Evolutionary conservation across 2,797 vertebrate genomes (phyloP), one percentile per base, ranked within the genome.

Genomic region (Eremophila alpestris): DNA sequence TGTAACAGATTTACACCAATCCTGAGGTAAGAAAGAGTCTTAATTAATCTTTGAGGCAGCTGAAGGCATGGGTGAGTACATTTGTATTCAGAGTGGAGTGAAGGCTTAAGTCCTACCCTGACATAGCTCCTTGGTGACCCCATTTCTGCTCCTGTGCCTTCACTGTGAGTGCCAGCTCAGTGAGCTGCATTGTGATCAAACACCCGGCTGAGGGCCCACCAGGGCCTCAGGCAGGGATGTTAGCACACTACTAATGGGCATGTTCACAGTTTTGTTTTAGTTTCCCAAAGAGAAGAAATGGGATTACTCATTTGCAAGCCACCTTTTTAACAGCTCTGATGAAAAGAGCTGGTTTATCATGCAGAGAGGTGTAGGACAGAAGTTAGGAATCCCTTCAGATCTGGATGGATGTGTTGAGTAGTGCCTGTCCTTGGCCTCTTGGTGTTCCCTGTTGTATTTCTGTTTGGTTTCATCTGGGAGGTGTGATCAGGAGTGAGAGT

Each of bases 1-100:
- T 97, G 97, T 65, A 93, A 97, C 96, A 98, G 98, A 96, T 98
- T 96, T 98, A 97, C 85, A 97, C 97, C 94, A 95, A 98, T 94
- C 96, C 97, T n/a, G 97, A 98, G 97, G 98, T 98, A 98, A 98
- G 98, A 95, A 93, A 64, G 89, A 62, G 41, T 75, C 83, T 96
- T 96, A 95, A 95, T 95, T 97, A 95, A 94, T 92, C 92, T 89
- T 55, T 91, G 87, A 93, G 81, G 81, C 83, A 68, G 36, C 78
- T 46, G 84, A 92, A 94, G 93, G 36, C 93, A 96, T 41, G 93
- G 93, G 93, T 96, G 96, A 97, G 83, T 95, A 94, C 78, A 76
- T 92, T 54, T 89, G 71, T 93, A 96, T 96, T 90, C 89, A 94
- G 70, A 86, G 58, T 64, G 69, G 78, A 55, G 81, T 88, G 54